Base-by-base conservation (phyloP, 2,888 invertebrate species). In the Oxycera nigricornis region DNA sequence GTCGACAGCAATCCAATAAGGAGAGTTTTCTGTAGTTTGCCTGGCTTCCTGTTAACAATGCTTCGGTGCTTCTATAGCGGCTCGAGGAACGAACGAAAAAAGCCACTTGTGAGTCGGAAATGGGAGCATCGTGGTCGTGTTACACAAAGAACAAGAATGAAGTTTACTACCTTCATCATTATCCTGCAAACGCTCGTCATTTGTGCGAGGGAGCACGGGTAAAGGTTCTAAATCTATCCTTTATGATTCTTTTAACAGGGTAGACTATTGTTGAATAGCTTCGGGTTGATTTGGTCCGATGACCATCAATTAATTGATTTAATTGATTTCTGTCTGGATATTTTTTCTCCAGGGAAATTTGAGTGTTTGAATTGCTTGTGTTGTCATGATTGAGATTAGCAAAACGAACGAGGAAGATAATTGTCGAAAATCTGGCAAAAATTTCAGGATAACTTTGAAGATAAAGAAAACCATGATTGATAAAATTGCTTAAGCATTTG, bases 101-200 rank as follows among this genome's bases (percentile, higher is more conserved):
- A 46, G 46, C 46, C 55, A 55, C 55, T 55, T 20, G 24, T 55
- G 17, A 55, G 24, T 55, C 24, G 20, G 20, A 11, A 55, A 22
- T 4, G 55, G 24, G 24, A 55, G 22, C 22, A 24, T 22, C 24
- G 55, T 24, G 24, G 55, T 24, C 20, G 17, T 6, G 22, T 22
- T 22, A 22, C 55, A 55, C 20, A 55, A 17, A 11, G 20, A 55
- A 55, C 20, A 30, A 35, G 17, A 62, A 20, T 14, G 22, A 14
- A 22, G 22, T 35, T 62, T 31, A 35, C 62, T 30, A 62, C n/a
- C n/a, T n/a, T n/a, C 39, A 35, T 35, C 62, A 62, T 62, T 62
- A 35, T 62, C 31, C 20, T 35, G 55, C 22, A 14, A 22, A 24
- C 14, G 4, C 6, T 55, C 22, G 55, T n/a, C 50, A 55, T 55